Conservation (phyloP, 2,888 invertebrate species). For the Eupelmus urozonus region DNA sequence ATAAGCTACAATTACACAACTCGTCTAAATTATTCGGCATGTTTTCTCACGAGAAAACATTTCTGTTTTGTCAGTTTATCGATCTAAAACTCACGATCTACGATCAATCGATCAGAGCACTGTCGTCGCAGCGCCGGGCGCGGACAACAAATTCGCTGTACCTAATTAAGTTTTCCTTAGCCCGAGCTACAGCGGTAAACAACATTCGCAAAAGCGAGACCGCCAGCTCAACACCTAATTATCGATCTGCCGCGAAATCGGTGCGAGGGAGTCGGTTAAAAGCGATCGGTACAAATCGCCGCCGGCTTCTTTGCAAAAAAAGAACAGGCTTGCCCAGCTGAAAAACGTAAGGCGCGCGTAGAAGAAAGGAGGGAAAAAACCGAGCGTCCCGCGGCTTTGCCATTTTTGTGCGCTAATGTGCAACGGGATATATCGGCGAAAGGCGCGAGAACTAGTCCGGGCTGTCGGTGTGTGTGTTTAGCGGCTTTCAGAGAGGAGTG, state of each 20-base stretch:
- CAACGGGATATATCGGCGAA: constrained; percentile 15
- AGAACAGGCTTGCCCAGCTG: too few relatives aligned
- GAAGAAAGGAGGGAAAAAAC: not conserved
- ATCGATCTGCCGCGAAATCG: not conserved
- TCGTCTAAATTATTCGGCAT: too few relatives aligned
- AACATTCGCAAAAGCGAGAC: not conserved
- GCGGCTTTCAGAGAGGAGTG: too few relatives aligned
- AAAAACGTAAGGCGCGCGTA: too few relatives aligned
- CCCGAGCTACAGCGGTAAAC: constrained; percentile 1
- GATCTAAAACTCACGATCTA: too few relatives aligned
- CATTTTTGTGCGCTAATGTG: constrained; percentile 63
- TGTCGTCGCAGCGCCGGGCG: too few relatives aligned
- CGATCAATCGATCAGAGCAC: too few relatives aligned
- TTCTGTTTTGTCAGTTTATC: too few relatives aligned
- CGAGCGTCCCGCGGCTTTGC: constrained; percentile 53
- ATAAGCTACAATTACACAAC: too few relatives aligned
- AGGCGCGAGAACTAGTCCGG: constrained; percentile 41
- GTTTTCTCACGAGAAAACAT: too few relatives aligned
- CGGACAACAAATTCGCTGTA: not conserved
- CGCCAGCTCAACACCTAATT: constrained; percentile 20
- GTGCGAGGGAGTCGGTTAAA: constrained; percentile 27
- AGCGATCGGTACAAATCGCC: constrained; percentile 32
- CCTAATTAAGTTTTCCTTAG: constrained; percentile 18
- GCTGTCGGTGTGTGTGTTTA: not conserved
- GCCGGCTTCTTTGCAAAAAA: not conserved